Percentiles rank a stretch among this genome's conserved stretches.
Evolutionary conservation across 2,797 vertebrate species (phyloP).

Genomic region (Holocentrus rufus): DNA sequence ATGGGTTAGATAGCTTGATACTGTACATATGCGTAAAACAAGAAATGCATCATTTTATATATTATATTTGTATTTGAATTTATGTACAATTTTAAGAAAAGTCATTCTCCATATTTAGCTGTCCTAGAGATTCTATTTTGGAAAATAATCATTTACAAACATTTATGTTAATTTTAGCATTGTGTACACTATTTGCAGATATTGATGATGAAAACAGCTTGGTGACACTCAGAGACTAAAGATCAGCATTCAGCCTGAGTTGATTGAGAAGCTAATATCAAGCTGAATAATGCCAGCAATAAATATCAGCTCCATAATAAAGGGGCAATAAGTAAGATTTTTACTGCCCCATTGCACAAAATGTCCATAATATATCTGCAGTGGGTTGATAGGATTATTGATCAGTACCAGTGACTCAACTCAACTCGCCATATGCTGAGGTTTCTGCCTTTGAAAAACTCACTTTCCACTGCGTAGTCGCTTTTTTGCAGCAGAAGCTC

Average conservation of each 20-base stretch:
- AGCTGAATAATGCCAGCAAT: conserved; percentile 63
- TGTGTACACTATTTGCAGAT: conserved; percentile 11
- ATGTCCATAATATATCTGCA: conserved; percentile 72
- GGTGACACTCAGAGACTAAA: conserved; percentile 43
- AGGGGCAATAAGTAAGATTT: conserved; percentile 70
- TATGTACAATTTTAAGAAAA: too few relatives aligned
- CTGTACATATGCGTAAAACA: conserved; percentile 7
- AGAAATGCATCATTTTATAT: neutral
- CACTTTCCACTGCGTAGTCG: conserved; percentile 1
- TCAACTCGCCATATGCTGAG: conserved; percentile 60
- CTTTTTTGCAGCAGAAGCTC: conserved; percentile 39
- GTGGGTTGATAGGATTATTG: conserved; percentile 66
- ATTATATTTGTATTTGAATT: conserved; percentile 19
- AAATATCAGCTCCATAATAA: conserved; percentile 70
- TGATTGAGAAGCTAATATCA: conserved; percentile 59
- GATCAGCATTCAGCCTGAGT: conserved; percentile 38
- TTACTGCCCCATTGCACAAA: conserved; percentile 62
- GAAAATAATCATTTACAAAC: conserved; percentile 10
- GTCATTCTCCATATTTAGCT: too few relatives aligned
- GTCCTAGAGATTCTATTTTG: neutral
- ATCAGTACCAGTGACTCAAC: conserved; percentile 69
- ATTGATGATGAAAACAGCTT: conserved; percentile 17
- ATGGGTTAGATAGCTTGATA: neutral
- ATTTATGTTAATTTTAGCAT: conserved; percentile 1
- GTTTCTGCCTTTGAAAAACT: conserved; percentile 30